Percentiles rank a stretch among this genome's conserved stretches.
Evolutionary conservation across 1,140 invertebrate species (phyloP).

Genomic region (Saccostrea echinata): DNA sequence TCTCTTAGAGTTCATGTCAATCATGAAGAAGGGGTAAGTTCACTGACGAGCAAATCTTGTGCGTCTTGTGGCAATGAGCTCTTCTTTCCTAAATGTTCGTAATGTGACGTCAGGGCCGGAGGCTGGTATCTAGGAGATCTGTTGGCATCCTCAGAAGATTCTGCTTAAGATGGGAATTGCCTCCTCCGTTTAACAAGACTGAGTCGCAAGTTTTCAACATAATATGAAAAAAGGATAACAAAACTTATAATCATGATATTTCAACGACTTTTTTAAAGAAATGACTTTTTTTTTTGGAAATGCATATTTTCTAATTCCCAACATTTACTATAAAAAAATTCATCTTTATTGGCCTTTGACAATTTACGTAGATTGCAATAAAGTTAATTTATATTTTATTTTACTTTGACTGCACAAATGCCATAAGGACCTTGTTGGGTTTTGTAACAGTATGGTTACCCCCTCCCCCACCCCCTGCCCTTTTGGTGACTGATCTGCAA

Average conservation of each 20-base stretch:
- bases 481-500: too few relatives aligned
- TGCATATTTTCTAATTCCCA: neutral
- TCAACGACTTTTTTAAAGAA: neutral
- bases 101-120: neutral
- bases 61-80: neutral
- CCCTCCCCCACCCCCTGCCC: too few relatives aligned
- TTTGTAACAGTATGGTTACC: neutral
- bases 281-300: neutral
- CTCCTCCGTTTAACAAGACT: neutral
- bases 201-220: neutral
- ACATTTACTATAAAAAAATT: constrained; percentile 37
- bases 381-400: too few relatives aligned
- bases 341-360: too few relatives aligned
- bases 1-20: too few relatives aligned
- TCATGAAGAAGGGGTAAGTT: too few relatives aligned
- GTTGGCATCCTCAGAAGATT: neutral
- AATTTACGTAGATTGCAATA: too few relatives aligned
- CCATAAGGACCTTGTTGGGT: neutral
- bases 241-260: too few relatives aligned
- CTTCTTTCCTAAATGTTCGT: neutral
- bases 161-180: neutral
- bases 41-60: neutral
- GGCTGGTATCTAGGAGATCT: neutral
- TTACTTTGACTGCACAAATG: too few relatives aligned
- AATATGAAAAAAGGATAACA: neutral